Base-by-base conservation (phyloP, 2,888 invertebrate species). In the Ectemnius continuus region DNA sequence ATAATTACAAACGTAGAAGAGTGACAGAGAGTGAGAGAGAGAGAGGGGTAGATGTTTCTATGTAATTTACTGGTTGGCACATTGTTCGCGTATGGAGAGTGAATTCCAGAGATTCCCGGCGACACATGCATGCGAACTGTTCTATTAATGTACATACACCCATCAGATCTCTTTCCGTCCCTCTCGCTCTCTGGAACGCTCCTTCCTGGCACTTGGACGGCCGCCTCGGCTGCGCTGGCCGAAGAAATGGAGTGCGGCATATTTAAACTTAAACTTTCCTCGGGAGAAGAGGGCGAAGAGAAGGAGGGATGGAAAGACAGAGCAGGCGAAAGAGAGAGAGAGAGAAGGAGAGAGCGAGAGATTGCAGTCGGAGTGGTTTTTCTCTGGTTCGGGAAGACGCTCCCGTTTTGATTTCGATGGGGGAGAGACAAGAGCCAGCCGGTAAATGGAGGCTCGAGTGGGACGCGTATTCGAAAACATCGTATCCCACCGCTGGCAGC, bases 121-220 rank as follows among this genome's bases (percentile, higher is more conserved):
- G 70, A 81, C 86, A 85, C 80, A 81, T 86, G 86, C 80, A 81
- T 86, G 86, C 84, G 75, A 79, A 83, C 79, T 46, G 82, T 82
- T 85, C 85, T 85, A 84, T 85, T 86, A 85, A 86, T 86, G 85
- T 80, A 84, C 75, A 76, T 81, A 76, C 86, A 67, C 52, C 14
- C 63, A 72, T 69, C 67, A 65, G 70, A 52, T 69, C 73, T 74
- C 69, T 52, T 61, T 66, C 64, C 74, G 52, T 57, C 67, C 20
- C 58, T 61, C 16, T 4, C 46, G 26, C 36, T 26, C 61, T 65
- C 45, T 67, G 69, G 52, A 66, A 60, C 74, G 52, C n/a, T 71
- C 73, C 67, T 56, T 76, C 67, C 68, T 70, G 68, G 20, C 46
- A 20, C 46, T 23, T 36, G 36, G 36, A 36, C 36, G 36, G 36